phyloP scores from a whole-genome alignment of 2,888 invertebrate genomes.

The Athetis lepigone region DNA sequence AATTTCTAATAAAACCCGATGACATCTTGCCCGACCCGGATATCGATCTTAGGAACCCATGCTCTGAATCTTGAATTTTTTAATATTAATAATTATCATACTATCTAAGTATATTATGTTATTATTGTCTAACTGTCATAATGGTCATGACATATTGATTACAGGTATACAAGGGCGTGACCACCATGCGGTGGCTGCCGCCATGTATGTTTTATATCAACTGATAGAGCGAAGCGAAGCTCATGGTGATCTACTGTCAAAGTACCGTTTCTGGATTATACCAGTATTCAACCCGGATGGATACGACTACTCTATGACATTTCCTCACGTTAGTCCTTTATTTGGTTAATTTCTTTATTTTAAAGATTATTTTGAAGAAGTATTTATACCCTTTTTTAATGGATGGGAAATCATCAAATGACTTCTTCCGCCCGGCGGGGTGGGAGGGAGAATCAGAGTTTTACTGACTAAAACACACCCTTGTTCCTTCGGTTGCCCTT shows the following conservation, averaged over 20 bases:
- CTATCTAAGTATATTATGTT: background rate
- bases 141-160: slow-evolving; percentile 18
- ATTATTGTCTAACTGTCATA: background rate
- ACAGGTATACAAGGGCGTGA: slow-evolving; percentile 86
- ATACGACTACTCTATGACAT: slow-evolving; percentile 86
- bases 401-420: too few relatives aligned
- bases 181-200: slow-evolving; percentile 84
- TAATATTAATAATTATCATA: background rate
- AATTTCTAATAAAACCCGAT: too few relatives aligned
- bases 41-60: too few relatives aligned
- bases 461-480: too few relatives aligned
- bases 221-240: slow-evolving; percentile 81
- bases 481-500: too few relatives aligned
- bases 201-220: slow-evolving; percentile 84
- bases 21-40: too few relatives aligned
- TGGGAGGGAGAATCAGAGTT: too few relatives aligned
- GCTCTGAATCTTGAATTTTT: too few relatives aligned
- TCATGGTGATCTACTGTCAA: slow-evolving; percentile 79
- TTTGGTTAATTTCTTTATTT: background rate
- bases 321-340: slow-evolving; percentile 78
- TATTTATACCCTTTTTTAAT: too few relatives aligned
- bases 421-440: too few relatives aligned
- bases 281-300: slow-evolving; percentile 88
- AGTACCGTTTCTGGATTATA: slow-evolving; percentile 85
- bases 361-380: background rate